These are phyloP conservation scores for Cydia fagiglandana DNA, from an alignment of 1,140 invertebrate species.

Conservation along the genomic window DNA sequence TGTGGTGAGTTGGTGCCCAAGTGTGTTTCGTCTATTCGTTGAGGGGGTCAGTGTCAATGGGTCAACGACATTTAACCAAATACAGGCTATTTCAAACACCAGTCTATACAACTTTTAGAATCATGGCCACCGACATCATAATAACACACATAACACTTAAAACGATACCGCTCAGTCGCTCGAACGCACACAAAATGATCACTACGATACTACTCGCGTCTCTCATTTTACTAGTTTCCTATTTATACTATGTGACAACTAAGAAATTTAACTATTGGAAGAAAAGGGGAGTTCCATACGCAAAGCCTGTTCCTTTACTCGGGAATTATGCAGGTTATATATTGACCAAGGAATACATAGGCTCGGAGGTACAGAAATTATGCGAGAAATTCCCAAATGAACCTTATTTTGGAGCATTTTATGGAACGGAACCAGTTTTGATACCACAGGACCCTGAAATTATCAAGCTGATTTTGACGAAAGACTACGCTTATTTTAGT, in stretches of 20 bases:
- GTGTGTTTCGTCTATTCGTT: too few species aligned
- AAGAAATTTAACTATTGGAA: constrained; percentile 64
- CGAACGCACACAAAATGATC: constrained; percentile 5
- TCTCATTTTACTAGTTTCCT: background rate
- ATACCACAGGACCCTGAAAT: constrained; percentile 73
- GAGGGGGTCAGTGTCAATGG: too few species aligned
- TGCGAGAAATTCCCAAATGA: constrained; percentile 52
- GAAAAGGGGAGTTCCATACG: constrained; percentile 53
- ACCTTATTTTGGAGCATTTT: constrained; percentile 67
- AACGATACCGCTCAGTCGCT: background rate
- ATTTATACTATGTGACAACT: constrained; percentile 35
- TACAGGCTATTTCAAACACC: background rate
- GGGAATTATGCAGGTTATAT: constrained; percentile 68
- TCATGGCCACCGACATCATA: constrained; percentile 7
- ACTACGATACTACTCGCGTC: background rate
- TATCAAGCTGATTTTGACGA: constrained; percentile 73
- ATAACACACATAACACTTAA: background rate
- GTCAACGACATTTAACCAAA: background rate
- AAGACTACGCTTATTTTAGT: constrained; percentile 78
- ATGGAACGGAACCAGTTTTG: constrained; percentile 65
- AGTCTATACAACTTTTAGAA: constrained; percentile 3
- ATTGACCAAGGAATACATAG: constrained; percentile 45
- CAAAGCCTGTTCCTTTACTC: constrained; percentile 56
- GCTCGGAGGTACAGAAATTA: constrained; percentile 40
- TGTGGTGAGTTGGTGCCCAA: too few species aligned